Percentiles rank a stretch among this genome's conserved stretches.
Evolutionary conservation across 2,797 vertebrate genomes (phyloP).

Genomic region (Phoxinus dragarum): DNA sequence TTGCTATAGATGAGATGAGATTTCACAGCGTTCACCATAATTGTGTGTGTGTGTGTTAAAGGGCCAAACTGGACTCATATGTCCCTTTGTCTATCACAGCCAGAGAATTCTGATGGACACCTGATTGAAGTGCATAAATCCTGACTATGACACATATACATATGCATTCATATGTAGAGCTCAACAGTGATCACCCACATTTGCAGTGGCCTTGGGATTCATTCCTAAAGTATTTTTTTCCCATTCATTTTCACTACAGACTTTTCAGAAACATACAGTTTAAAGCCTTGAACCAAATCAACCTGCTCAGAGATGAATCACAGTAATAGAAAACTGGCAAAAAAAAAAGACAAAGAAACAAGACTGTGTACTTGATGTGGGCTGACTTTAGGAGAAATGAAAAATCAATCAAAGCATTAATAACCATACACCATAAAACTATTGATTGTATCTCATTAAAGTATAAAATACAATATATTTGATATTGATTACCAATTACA

Average conservation of each 20-base stretch:
- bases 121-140: not conserved
- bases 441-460: not conserved
- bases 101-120: not conserved
- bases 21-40: not conserved
- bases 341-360: not conserved
- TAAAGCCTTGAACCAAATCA: not conserved
- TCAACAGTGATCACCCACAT: not conserved
- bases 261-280: not conserved
- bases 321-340: not conserved
- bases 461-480: not conserved
- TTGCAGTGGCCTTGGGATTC: not conserved
- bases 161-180: not conserved
- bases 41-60: constrained; percentile 4
- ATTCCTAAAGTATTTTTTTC: not conserved
- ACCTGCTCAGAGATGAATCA: not conserved
- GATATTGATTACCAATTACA: not conserved
- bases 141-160: not conserved
- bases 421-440: not conserved
- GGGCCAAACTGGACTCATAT: not conserved
- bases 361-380: not conserved
- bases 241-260: not conserved
- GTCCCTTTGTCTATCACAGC: not conserved
- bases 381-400: not conserved
- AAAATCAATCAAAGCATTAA: not conserved
- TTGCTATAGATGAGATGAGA: not conserved